Conservation (phyloP, 1,140 invertebrate species). For the Eriosoma lanigerum region DNA sequence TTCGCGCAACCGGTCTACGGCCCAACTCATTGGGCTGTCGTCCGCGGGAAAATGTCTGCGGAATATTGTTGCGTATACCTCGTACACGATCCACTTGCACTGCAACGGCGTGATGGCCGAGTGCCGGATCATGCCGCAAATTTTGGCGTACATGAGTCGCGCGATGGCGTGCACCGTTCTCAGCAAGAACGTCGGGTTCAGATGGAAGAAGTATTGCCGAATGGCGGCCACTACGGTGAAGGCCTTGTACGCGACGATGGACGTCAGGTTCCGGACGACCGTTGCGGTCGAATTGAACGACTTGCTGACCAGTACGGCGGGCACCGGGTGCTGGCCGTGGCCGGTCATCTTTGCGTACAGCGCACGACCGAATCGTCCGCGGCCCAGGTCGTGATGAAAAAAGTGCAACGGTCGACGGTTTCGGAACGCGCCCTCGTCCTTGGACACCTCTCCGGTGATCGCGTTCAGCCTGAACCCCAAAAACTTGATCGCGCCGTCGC, state of each 20-base stretch:
- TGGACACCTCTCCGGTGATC: background rate
- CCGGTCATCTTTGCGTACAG: background rate
- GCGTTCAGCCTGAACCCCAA: constrained; percentile 19
- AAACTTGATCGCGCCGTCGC: background rate
- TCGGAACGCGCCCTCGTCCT: background rate
- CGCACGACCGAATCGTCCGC: background rate
- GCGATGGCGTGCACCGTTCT: background rate
- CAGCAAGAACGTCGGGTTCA: background rate
- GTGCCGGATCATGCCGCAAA: background rate
- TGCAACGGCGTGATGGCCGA: constrained; percentile 21
- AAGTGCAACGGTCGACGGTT: constrained; percentile 22
- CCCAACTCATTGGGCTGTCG: background rate
- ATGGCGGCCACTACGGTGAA: background rate
- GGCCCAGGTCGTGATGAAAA: background rate
- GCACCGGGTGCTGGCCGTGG: background rate
- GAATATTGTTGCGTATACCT: constrained; percentile 21
- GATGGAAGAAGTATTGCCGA: constrained; percentile 27
- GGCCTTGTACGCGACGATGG: background rate
- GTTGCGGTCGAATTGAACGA: background rate
- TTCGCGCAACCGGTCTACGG: background rate
- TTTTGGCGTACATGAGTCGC: background rate
- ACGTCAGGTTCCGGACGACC: constrained; percentile 6
- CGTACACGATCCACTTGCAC: constrained; percentile 37
- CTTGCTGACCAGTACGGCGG: background rate
- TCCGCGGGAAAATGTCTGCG: background rate